phyloP scores from a whole-genome alignment of 2,797 vertebrate genomes.

The Echeneis naucrates region DNA sequence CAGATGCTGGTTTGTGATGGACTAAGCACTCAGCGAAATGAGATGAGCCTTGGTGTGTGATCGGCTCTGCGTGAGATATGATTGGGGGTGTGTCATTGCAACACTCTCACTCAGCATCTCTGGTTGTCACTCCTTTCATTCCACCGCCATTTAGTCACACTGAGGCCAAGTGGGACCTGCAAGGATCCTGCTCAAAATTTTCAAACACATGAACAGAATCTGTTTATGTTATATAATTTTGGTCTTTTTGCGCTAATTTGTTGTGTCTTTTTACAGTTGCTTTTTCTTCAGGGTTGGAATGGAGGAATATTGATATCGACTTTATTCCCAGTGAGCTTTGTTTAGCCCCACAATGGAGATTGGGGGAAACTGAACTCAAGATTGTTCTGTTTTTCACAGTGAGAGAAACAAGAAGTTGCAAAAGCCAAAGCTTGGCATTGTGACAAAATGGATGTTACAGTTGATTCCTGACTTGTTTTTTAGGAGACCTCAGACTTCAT shows the following conservation, averaged over 20 bases:
- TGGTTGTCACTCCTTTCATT: slow-evolving; percentile 52
- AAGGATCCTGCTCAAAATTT: slow-evolving; percentile 45
- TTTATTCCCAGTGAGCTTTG: slow-evolving; percentile 20
- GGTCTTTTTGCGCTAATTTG: slow-evolving; percentile 19
- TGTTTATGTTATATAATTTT: slow-evolving; percentile 50
- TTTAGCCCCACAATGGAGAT: slow-evolving; percentile 21
- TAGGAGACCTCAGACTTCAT: background rate
- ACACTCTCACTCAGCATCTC: slow-evolving; percentile 72
- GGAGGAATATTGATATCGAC: slow-evolving; percentile 22
- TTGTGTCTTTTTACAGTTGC: no score
- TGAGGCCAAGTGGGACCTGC: slow-evolving; percentile 45
- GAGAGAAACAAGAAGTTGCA: slow-evolving; percentile 27
- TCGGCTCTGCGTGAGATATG: slow-evolving; percentile 19
- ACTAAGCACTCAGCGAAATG: slow-evolving; percentile 77
- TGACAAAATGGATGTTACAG: slow-evolving; percentile 20
- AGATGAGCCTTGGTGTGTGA: slow-evolving; percentile 43
- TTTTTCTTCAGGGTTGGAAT: background rate
- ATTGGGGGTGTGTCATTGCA: slow-evolving; percentile 51
- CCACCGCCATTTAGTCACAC: slow-evolving; percentile 36
- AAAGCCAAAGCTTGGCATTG: background rate
- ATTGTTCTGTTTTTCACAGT: slow-evolving; percentile 24
- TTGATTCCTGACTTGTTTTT: background rate
- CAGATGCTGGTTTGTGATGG: slow-evolving; percentile 43
- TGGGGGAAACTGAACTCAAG: slow-evolving; percentile 17
- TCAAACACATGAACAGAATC: slow-evolving; percentile 41